A percentile compares a stretch with the other conserved stretches of the same genome.
These are phyloP conservation scores for Perodicticus potto DNA, from an alignment of 2,797 vertebrate genomes.

Conservation along the genomic window DNA sequence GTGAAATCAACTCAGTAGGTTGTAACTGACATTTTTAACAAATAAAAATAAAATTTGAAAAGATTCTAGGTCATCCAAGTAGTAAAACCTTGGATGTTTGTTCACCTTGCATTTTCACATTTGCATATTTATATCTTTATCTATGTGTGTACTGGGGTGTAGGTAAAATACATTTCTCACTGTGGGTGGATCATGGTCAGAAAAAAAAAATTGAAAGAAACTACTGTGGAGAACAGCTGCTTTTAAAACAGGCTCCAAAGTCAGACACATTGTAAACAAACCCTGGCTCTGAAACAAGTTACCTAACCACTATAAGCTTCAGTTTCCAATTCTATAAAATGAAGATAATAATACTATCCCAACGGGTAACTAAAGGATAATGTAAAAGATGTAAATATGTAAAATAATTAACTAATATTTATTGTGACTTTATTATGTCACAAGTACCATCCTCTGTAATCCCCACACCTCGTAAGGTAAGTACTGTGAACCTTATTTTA, in stretches of 20 bases:
- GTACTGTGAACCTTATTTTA: background rate
- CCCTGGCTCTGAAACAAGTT: background rate
- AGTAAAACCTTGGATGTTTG: background rate
- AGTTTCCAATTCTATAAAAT: background rate
- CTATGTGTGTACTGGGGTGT: background rate
- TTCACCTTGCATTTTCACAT: background rate
- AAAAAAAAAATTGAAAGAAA: background rate
- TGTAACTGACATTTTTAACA: background rate
- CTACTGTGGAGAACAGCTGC: background rate
- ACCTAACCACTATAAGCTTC: background rate
- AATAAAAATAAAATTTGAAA: background rate
- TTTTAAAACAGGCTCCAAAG: background rate
- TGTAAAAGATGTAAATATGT: background rate
- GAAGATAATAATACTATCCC: background rate
- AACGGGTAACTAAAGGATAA: background rate
- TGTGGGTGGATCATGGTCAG: background rate
- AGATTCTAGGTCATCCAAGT: background rate
- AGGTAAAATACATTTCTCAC: constrained; percentile 3
- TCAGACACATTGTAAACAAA: background rate
- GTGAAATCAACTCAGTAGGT: background rate
- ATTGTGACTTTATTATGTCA: background rate
- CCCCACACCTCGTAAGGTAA: background rate
- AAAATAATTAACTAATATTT: background rate
- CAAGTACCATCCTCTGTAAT: background rate
- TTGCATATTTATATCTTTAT: background rate